phyloP scores from a whole-genome alignment of 2,797 vertebrate species.

The Chromobotia macracanthus region DNA sequence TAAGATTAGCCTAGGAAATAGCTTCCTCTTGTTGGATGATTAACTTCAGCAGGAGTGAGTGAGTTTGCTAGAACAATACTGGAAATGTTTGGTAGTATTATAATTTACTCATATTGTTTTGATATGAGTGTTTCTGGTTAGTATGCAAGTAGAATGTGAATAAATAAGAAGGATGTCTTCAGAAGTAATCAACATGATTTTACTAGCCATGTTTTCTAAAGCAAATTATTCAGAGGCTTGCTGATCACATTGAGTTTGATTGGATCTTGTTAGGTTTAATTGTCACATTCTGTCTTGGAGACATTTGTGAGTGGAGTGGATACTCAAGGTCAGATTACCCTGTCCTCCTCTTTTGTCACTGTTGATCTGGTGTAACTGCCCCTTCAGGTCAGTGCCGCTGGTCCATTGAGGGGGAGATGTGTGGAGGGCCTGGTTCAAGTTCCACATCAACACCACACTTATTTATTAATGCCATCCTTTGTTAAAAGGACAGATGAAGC shows the following conservation, averaged over 20 bases:
- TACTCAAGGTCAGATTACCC: slow-evolving; percentile 56
- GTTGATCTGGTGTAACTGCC: slow-evolving; percentile 23
- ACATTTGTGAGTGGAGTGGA: slow-evolving; percentile 19
- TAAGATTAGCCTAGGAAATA: too few relatives aligned
- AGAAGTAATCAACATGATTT: not conserved
- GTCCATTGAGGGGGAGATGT: slow-evolving; percentile 27
- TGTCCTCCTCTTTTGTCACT: slow-evolving; percentile 43
- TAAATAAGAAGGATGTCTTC: not conserved
- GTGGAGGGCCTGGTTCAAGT: slow-evolving; percentile 32
- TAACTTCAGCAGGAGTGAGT: not conserved
- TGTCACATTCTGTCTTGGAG: slow-evolving; percentile 9
- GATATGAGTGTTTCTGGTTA: not conserved
- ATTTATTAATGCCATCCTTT: slow-evolving; percentile 34
- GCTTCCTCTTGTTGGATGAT: not conserved
- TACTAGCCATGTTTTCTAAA: not conserved
- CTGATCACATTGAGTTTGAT: not conserved
- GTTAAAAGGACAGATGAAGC: slow-evolving; percentile 15
- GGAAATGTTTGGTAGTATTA: not conserved
- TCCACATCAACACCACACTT: slow-evolving; percentile 30
- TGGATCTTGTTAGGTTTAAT: slow-evolving; percentile 11
- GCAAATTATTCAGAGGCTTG: not conserved
- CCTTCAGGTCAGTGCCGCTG: slow-evolving; percentile 28
- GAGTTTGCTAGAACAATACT: not conserved
- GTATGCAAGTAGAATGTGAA: not conserved
- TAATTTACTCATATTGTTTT: not conserved